phyloP scores from a whole-genome alignment of 2,113 vertebrate species.

The Electrona antarctica region DNA sequence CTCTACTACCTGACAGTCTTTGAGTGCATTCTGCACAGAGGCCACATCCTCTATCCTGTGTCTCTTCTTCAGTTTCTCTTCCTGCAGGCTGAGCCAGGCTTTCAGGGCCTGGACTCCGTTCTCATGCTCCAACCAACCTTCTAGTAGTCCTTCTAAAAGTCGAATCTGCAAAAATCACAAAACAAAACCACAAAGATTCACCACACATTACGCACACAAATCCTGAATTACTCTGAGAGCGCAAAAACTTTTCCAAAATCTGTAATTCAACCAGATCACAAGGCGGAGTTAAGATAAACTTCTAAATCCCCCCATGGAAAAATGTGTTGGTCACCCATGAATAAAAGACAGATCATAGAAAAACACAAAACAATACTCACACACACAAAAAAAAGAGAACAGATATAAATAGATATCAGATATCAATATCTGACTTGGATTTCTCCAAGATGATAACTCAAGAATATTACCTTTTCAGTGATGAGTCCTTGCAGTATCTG shows the following conservation, averaged over 20 bases:
- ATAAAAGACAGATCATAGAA: neutral
- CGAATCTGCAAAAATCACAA: constrained; percentile 82
- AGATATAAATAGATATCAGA: too few relatives aligned
- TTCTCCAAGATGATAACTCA: neutral
- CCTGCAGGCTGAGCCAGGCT: constrained; percentile 89
- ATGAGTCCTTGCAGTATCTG: constrained; percentile 92
- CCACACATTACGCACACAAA: neutral
- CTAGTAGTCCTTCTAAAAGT: constrained; percentile 86
- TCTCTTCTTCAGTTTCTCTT: constrained; percentile 87
- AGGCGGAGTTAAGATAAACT: too few relatives aligned
- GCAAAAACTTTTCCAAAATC: neutral
- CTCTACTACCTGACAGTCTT: constrained; percentile 89
- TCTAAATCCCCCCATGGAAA: too few relatives aligned
- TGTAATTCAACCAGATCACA: neutral
- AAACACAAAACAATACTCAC: constrained; percentile 8
- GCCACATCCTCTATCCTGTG: constrained; percentile 90
- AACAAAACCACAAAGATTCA: neutral
- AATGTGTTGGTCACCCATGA: too few relatives aligned
- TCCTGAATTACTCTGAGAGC: neutral
- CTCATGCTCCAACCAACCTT: constrained; percentile 93
- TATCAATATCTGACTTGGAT: neutral
- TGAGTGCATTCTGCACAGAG: constrained; percentile 89
- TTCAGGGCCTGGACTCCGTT: constrained; percentile 86
- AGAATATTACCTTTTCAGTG: constrained; percentile 84
- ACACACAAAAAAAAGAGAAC: neutral